These are phyloP conservation scores for Bagarius yarrelli DNA, from an alignment of 2,113 vertebrate species.

Conservation along the genomic window DNA sequence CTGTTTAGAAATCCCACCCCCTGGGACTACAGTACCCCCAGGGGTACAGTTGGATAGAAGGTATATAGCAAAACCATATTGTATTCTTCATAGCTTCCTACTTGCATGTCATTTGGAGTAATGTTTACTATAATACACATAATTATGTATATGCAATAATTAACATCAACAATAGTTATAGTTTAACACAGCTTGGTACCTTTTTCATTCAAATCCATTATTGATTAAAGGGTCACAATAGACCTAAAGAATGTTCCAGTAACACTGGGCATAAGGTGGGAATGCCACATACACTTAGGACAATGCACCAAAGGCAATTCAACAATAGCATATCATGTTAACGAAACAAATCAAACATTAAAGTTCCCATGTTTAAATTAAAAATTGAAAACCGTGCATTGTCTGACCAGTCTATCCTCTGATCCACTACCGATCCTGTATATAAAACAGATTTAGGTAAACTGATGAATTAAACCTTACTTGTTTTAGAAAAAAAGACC, in stretches of 20 bases:
- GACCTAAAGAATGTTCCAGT: not conserved
- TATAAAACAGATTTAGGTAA: not conserved
- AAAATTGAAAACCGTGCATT: not conserved
- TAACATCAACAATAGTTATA: not conserved
- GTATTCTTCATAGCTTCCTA: not conserved
- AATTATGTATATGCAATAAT: too few species aligned
- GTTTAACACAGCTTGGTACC: not conserved
- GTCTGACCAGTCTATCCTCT: not conserved
- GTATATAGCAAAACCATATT: not conserved
- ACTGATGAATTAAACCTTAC: not conserved
- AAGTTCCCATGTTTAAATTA: not conserved
- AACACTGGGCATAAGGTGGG: not conserved
- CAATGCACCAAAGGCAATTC: not conserved
- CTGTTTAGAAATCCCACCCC: conserved; percentile 5
- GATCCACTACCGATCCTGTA: not conserved
- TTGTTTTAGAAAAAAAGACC: not conserved
- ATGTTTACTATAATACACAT: not conserved
- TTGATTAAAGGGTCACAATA: not conserved
- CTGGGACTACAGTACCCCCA: not conserved
- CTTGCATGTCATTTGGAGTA: conserved; percentile 1
- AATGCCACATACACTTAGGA: not conserved
- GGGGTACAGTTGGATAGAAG: not conserved
- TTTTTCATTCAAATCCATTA: not conserved
- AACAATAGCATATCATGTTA: not conserved
- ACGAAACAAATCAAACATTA: not conserved